Evolutionary conservation across 2,113 vertebrate genomes (phyloP), one percentile per base, ranked within the genome.

Genomic region (Leptosomus discolor): DNA sequence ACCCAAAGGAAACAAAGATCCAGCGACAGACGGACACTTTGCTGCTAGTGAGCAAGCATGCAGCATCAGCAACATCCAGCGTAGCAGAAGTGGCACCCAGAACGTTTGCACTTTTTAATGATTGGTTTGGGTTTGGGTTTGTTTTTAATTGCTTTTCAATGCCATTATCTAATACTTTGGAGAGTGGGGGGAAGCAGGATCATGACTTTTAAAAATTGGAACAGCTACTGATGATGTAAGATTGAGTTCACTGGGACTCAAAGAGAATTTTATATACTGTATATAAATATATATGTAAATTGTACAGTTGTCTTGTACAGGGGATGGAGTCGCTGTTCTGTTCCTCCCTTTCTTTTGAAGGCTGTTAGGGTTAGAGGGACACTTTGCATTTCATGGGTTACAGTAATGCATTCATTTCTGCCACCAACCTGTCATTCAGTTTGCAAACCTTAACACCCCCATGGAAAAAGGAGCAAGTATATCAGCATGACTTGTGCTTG

Each of bases 221-320:
- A 98, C 97, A 97, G 98, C 98, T 98, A 98, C 98, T 98, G 98
- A 98, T 97, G 94, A 97, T 88, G 73, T 98, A 98, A 98, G 94
- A 88, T 73, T 95, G 95, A 92, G 95, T 95, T 97, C 93, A 68
- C 56, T 92, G 94, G 94, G 94, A 97, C 95, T 98, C 89, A 98
- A 96, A 98, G 97, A 97, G 92, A 98, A 98, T 94, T 97, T 98
- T 98, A 98, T 98, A 98, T 98, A 97, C 98, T 98, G 98, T 98
- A 98, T 97, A 98, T 98, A 98, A 98, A 98, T 98, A 98, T 98
- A 97, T 98, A 98, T 98, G 98, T 98, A 98, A 98, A 98, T 98
- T 98, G 98, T 98, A 98, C 98, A 98, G 98, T 98, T 97, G 98
- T 98, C 97, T 98, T 98, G 98, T 98, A 98, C 97, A 98, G 98